Conservation (phyloP, 2,888 invertebrate species). For the Parapristionchus giblindavisi region DNA sequence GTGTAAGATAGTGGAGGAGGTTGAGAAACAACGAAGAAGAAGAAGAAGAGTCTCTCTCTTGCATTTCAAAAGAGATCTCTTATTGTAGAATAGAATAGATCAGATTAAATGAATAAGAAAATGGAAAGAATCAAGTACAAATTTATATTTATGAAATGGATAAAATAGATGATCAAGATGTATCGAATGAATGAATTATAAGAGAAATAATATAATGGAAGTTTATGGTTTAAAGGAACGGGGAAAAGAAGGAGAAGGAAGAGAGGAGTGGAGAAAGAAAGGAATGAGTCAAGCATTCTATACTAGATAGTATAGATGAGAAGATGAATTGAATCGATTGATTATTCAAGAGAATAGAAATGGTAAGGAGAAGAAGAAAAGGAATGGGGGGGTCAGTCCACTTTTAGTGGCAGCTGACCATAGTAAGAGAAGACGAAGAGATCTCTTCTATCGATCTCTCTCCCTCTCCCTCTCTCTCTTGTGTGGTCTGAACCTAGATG, state of each 20-base stretch:
- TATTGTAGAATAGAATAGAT: neutral
- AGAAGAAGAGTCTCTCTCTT: slow-evolving; percentile 16
- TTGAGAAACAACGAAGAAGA: too few relatives aligned
- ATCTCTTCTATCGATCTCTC: slow-evolving; percentile 7
- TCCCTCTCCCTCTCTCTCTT: slow-evolving; percentile 11
- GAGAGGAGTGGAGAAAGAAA: neutral
- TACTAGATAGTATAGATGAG: too few relatives aligned
- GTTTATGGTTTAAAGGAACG: neutral
- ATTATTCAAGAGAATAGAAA: too few relatives aligned
- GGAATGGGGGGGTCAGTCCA: neutral
- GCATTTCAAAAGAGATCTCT: slow-evolving; percentile 24
- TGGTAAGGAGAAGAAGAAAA: neutral
- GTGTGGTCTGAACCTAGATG: slow-evolving; percentile 4
- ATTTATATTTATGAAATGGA: too few relatives aligned
- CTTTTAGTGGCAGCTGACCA: slow-evolving; percentile 4
- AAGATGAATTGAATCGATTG: too few relatives aligned
- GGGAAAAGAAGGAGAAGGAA: slow-evolving; percentile 4
- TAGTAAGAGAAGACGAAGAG: slow-evolving; percentile 3
- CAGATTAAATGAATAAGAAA: too few relatives aligned
- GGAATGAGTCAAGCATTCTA: too few relatives aligned
- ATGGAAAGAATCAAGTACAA: neutral
- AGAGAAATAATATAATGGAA: too few relatives aligned
- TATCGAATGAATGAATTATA: slow-evolving; percentile 16
- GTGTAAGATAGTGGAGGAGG: too few relatives aligned
- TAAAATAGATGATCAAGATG: neutral